Evolutionary conservation across 2,888 invertebrate species (phyloP), one percentile per base, ranked within the genome.

Genomic region (Protonemura montana): DNA sequence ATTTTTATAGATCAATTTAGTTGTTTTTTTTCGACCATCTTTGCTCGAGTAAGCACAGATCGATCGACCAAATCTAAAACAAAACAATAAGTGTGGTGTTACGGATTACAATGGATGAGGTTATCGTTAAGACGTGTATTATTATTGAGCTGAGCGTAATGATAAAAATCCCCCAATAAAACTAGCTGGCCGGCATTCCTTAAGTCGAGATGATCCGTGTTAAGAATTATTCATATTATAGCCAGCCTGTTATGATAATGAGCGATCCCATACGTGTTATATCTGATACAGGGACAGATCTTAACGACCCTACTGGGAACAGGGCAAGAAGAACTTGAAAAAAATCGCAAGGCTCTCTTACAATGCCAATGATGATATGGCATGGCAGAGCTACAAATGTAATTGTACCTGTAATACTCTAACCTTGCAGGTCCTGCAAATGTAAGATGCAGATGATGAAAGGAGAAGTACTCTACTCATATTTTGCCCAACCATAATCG

Each of bases 161-260:
- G 78, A 78, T 78, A 78, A 78, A 78, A 78, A 78, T 78, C 27
- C 81, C 28, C n/a, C 10, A 28, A 28, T n/a, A 28, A 30, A 29
- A 81, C 81, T 10, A 27, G 81, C 30, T 29, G 81, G n/a, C 30
- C 81, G 13, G 81, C 81, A 81, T 81, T 81, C 81, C 81, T 81
- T 0, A 30, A 28, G 28, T 30, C n/a, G 30, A 29, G 29, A n/a
- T n/a, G 29, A 28, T 28, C 29, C 29, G 29, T 81, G 81, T 30
- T 3, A 30, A 28, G 81, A 81, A 81, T 81, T 30, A 28, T 81
- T 81, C 81, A 81, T 30, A 78, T 16, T 13, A 59, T 59, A 59
- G 3, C 78, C 26, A 78, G 78, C 81, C 30, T 10, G 81, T 81
- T 81, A 81, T 81, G 81, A 2, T 81, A 81, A 81, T 81, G 30